phyloP scores from a whole-genome alignment of 2,888 invertebrate genomes.

The Tridacna crocea region DNA sequence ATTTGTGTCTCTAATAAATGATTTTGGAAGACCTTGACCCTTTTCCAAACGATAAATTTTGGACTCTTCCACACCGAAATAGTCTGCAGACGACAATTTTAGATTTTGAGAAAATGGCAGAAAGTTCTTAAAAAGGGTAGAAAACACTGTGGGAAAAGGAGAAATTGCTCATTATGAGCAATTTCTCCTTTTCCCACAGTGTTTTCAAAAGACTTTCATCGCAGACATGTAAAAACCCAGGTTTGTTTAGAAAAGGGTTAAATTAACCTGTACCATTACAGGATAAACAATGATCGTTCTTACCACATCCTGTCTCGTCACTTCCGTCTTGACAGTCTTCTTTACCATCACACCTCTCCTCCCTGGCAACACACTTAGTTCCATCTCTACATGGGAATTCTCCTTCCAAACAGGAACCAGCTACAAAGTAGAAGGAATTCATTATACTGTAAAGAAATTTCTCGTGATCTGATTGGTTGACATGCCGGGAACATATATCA shows the following conservation, averaged over 20 bases:
- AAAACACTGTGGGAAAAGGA: neutral
- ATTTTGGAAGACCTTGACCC: too few relatives aligned
- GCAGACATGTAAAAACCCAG: neutral
- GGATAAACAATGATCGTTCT: neutral
- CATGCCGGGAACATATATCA: too few relatives aligned
- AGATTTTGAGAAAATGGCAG: too few relatives aligned
- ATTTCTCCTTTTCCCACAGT: neutral
- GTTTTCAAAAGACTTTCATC: neutral
- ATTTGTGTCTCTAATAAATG: too few relatives aligned
- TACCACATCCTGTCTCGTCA: slow-evolving; percentile 57
- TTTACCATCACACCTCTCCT: slow-evolving; percentile 61
- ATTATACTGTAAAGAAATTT: too few relatives aligned
- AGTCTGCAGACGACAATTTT: too few relatives aligned
- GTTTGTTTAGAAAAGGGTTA: neutral
- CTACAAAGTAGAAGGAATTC: slow-evolving; percentile 3
- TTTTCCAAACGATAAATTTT: too few relatives aligned
- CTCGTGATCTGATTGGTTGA: too few relatives aligned
- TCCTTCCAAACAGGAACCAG: slow-evolving; percentile 40
- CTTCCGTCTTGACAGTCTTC: slow-evolving; percentile 58
- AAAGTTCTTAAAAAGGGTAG: neutral
- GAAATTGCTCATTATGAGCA: neutral
- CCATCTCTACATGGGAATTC: slow-evolving; percentile 56
- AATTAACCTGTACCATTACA: too few relatives aligned
- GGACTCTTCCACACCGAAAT: too few relatives aligned
- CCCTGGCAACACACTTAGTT: slow-evolving; percentile 50